phyloP scores from a whole-genome alignment of 64 coral and sea anemone species.

The Orbicella faveolata region DNA sequence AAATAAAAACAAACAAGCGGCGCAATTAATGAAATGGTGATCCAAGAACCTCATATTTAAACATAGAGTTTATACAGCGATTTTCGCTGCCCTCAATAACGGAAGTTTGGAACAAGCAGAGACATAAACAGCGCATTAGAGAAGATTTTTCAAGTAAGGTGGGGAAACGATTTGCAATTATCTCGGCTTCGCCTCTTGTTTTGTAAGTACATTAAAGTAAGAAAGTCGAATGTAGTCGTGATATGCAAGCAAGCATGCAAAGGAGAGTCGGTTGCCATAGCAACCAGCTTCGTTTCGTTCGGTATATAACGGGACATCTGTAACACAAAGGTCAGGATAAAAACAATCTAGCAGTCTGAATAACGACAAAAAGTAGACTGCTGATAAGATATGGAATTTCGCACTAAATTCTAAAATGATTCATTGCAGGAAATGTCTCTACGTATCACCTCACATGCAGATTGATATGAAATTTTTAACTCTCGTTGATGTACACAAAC shows the following conservation, averaged over 20 bases:
- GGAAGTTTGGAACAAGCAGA: too few relatives aligned
- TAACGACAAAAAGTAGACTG: not conserved
- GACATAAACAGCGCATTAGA: not conserved
- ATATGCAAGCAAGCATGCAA: not conserved
- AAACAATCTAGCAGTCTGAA: not conserved
- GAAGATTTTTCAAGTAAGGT: not conserved
- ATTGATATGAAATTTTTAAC: not conserved
- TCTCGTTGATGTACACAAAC: constrained; percentile 19
- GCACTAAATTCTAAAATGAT: not conserved
- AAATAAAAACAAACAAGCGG: not conserved
- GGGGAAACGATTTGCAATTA: not conserved
- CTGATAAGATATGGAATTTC: not conserved
- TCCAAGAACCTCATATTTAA: not conserved
- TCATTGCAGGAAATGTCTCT: not conserved
- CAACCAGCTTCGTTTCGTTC: constrained; percentile 10
- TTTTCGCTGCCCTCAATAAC: not conserved
- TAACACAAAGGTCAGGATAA: not conserved
- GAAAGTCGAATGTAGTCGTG: not conserved
- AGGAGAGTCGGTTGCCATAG: not conserved
- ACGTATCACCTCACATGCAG: not conserved
- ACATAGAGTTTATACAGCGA: not conserved
- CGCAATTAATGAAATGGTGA: too few relatives aligned
- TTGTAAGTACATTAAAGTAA: not conserved
- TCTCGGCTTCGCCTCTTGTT: not conserved
- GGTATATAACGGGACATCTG: not conserved